Evolutionary conservation across 2,888 invertebrate species (phyloP).

Genomic region (Chesias legatella): DNA sequence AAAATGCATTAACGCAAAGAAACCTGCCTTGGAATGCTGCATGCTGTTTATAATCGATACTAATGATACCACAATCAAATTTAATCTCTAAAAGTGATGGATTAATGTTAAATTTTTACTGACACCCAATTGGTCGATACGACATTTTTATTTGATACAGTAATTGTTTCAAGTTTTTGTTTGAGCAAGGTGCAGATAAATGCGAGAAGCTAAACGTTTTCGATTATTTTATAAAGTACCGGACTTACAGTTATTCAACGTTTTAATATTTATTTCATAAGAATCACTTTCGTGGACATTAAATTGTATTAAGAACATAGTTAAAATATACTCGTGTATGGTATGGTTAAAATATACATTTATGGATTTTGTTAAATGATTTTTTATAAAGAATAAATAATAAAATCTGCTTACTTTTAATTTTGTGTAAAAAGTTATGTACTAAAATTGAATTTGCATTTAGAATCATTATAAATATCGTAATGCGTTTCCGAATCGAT

Average conservation of each 20-base stretch:
- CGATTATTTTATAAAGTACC: constrained; percentile 46
- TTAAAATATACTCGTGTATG: too few relatives aligned
- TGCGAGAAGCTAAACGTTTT: constrained; percentile 48
- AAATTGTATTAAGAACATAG: too few relatives aligned
- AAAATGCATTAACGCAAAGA: constrained; percentile 73
- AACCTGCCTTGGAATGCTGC: constrained; percentile 71
- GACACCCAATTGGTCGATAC: constrained; percentile 54
- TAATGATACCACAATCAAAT: constrained; percentile 52
- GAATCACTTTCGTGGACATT: constrained; percentile 1
- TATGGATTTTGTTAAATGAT: too few relatives aligned
- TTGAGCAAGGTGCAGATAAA: constrained; percentile 74
- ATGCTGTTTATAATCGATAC: constrained; percentile 60
- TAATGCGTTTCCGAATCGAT: too few relatives aligned
- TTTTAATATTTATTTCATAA: constrained; percentile 8
- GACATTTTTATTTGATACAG: constrained; percentile 53
- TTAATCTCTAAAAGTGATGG: constrained; percentile 57
- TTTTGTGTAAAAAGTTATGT: too few relatives aligned
- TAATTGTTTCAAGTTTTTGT: constrained; percentile 79
- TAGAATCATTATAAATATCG: too few relatives aligned
- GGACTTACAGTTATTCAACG: constrained; percentile 13
- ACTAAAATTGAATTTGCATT: too few relatives aligned
- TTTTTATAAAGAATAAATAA: too few relatives aligned
- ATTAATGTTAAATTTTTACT: constrained; percentile 64
- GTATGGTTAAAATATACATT: too few relatives aligned
- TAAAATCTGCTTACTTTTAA: too few relatives aligned